Conservation (phyloP, 2,113 vertebrate species). For the Smithornis capensis region DNA sequence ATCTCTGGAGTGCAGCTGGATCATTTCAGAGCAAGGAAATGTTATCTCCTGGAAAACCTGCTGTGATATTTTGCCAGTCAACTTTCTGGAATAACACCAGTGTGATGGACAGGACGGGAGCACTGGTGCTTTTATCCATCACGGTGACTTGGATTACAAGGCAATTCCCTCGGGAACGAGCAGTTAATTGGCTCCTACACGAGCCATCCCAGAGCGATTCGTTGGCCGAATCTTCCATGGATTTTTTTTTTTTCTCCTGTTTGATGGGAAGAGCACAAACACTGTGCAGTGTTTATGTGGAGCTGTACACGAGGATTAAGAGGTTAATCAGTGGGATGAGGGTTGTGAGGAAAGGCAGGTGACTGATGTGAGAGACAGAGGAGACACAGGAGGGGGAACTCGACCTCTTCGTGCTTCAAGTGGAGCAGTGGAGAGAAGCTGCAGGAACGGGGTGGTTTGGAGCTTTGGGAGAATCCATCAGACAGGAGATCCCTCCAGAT, state of each 20-base stretch:
- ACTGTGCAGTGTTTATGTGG: background rate
- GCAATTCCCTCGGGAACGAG: background rate
- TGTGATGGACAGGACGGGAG: background rate
- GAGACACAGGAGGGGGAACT: background rate
- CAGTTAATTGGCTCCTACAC: background rate
- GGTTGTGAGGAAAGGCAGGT: background rate
- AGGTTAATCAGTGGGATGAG: background rate
- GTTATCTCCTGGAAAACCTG: background rate
- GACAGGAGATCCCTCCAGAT: background rate
- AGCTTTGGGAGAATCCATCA: background rate
- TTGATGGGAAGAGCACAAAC: background rate
- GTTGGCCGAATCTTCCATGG: background rate
- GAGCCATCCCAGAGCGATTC: fast-evolving
- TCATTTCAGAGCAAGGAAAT: background rate
- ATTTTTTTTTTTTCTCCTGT: background rate
- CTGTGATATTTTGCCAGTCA: background rate
- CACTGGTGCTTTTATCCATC: background rate
- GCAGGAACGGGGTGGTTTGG: fast-evolving
- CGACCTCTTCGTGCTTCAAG: background rate
- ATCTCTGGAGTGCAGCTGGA: background rate
- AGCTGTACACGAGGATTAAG: fast-evolving
- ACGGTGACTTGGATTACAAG: background rate
- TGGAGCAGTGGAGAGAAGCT: background rate
- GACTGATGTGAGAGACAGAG: background rate
- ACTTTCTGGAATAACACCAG: background rate